Percentiles rank a stretch among this genome's conserved stretches.
phyloP scores from a whole-genome alignment of 2,797 vertebrate genomes.

The Takifugu rubripes region DNA sequence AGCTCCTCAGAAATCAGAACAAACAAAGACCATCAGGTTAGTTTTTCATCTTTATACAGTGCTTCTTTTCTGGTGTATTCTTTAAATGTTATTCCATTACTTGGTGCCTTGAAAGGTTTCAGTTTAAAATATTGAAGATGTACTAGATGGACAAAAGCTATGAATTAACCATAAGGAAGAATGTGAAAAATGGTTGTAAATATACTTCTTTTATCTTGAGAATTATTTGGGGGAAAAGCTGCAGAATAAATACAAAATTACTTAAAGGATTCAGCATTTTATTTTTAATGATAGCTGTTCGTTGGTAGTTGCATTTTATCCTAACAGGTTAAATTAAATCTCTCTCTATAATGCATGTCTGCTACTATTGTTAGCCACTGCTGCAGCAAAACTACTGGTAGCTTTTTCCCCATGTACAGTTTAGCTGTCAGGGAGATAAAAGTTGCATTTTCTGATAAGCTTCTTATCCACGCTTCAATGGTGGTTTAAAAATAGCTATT shows the following conservation, averaged over 20 bases:
- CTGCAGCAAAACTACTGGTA: neutral
- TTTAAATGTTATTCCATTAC: neutral
- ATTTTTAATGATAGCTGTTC: too few species aligned
- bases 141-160: neutral
- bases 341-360: too few species aligned
- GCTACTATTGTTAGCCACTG: too few species aligned
- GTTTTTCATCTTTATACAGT: constrained; percentile 2
- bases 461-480: constrained; percentile 38
- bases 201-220: neutral
- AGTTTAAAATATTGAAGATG: too few species aligned
- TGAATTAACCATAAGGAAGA: neutral
- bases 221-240: neutral
- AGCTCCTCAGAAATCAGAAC: constrained; percentile 63
- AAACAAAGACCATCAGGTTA: constrained; percentile 74
- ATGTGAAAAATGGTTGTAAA: neutral
- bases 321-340: too few species aligned
- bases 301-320: too few species aligned
- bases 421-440: constrained; percentile 22
- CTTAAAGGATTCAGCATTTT: neutral
- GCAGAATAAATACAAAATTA: neutral
- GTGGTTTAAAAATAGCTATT: constrained; percentile 39
- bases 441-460: constrained; percentile 30
- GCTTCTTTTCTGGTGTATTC: neutral
- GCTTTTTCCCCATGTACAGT: neutral
- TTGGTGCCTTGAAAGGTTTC: neutral